Evolutionary conservation across 1,140 invertebrate species (phyloP), one percentile per base, ranked within the genome.

Genomic region (Drosophila pallidifrons): DNA sequence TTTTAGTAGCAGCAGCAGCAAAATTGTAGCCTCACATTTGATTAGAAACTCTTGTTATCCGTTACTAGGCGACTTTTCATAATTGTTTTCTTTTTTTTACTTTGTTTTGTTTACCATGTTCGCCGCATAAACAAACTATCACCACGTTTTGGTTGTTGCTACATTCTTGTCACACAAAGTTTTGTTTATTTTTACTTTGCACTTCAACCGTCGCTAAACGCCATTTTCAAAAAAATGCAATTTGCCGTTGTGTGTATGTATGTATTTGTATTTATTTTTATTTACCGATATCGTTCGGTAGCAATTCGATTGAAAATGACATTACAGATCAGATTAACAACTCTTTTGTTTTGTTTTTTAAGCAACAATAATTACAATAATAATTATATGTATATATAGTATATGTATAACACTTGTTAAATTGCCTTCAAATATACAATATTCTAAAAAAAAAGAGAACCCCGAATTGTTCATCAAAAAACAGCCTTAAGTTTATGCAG

Each of bases 401-500:
- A 61, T 87, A 72, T 83, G 69, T 83, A 89, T 71, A 81, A 83
- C 70, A 69, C 54, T 75, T 88, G 65, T 75, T 68, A 72, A 79
- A 79, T 79, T 82, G 79, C 76, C 59, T 70, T 81, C 77, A 80
- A 78, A 83, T 81, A 79, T 85, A 88, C 80, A 88, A 81, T 83
- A 85, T 79, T 83, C 85, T 80, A 83, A 83, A 89, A 88, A 88
- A 54, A 78, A 85, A 74, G 41, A 66, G 55, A 57, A 67, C 70
- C 67, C 81, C 75, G 77, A 88, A 88, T 80, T 78, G 70, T 88
- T 87, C 43, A 72, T 89, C 49, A 88, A 83, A 87, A 88, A 89
- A 87, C 85, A 87, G 83, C 83, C 83, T 87, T 88, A 88, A 83
- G 73, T 88, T 70, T 88, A 87, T 78, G 81, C 59, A 77, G 73